Evolutionary conservation across 2,113 vertebrate genomes (phyloP).

Genomic region (Phrynosoma blainvillii): DNA sequence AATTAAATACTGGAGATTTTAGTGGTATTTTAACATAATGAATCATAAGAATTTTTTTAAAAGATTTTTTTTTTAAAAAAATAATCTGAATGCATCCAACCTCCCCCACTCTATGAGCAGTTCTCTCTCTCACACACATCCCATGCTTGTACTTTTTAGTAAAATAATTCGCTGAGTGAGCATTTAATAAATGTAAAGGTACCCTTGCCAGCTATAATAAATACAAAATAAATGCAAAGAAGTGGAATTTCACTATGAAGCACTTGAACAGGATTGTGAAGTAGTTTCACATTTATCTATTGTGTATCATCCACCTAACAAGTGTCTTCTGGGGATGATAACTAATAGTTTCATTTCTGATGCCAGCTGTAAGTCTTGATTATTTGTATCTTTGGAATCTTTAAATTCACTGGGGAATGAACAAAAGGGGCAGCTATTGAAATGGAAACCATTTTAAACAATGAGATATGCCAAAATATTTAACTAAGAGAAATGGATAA

Average conservation of each 20-base stretch:
- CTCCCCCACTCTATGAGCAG: not conserved
- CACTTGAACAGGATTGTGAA: not conserved
- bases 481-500: slow-evolving; percentile 69
- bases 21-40: slow-evolving; percentile 74
- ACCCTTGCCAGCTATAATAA: slow-evolving; percentile 34
- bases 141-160: not conserved
- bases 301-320: slow-evolving; percentile 14
- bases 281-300: not conserved
- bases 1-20: slow-evolving; percentile 81
- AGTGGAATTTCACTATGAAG: slow-evolving; percentile 4
- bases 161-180: slow-evolving; percentile 44
- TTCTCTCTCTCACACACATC: not conserved
- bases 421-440: slow-evolving; percentile 42
- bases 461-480: slow-evolving; percentile 79
- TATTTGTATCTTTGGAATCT: not conserved
- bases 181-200: not conserved
- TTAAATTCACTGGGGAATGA: not conserved
- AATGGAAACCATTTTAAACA: slow-evolving; percentile 79
- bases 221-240: slow-evolving; percentile 51
- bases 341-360: slow-evolving; percentile 27
- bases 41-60: slow-evolving; percentile 52
- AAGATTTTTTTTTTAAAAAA: not conserved
- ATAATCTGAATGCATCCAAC: slow-evolving; percentile 4
- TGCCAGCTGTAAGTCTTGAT: not conserved
- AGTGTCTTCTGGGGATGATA: slow-evolving; percentile 29